These are phyloP conservation scores for Paracyclopina nana DNA, from an alignment of 1,140 invertebrate species.

Conservation along the genomic window DNA sequence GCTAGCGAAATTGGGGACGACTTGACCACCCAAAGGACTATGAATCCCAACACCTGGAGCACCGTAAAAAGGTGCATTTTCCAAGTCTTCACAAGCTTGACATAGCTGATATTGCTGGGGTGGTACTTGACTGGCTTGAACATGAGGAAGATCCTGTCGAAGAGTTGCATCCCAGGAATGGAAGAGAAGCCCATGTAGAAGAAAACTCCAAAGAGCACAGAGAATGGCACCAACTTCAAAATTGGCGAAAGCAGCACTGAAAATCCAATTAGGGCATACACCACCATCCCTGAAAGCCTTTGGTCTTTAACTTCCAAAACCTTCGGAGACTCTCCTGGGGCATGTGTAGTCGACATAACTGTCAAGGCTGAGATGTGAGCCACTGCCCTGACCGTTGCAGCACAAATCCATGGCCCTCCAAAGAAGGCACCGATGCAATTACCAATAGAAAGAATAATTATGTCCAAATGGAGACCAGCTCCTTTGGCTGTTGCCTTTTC, in stretches of 20 bases:
- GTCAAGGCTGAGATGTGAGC: slow-evolving; percentile 80
- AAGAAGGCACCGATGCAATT: slow-evolving; percentile 44
- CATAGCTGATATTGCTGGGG: slow-evolving; percentile 30
- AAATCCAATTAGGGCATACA: slow-evolving; percentile 48
- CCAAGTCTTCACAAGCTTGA: slow-evolving; percentile 50
- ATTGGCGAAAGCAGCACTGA: slow-evolving; percentile 60
- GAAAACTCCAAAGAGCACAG: slow-evolving; percentile 87
- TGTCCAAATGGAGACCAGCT: slow-evolving; percentile 85
- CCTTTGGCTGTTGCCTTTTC: slow-evolving; percentile 77
- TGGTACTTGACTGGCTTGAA: slow-evolving; percentile 88
- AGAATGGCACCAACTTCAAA: slow-evolving; percentile 63
- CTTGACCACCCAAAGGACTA: slow-evolving; percentile 62
- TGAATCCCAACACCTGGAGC: slow-evolving; percentile 56
- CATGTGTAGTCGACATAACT: slow-evolving; percentile 75
- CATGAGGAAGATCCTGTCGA: slow-evolving; percentile 59
- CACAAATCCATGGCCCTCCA: slow-evolving; percentile 83
- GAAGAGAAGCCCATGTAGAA: slow-evolving; percentile 90
- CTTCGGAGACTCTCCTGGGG: slow-evolving; percentile 81
- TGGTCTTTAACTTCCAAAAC: slow-evolving; percentile 38
- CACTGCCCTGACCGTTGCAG: slow-evolving; percentile 78
- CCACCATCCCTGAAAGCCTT: slow-evolving; percentile 49
- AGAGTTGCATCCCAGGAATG: slow-evolving; percentile 73
- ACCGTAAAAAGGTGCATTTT: slow-evolving; percentile 82
- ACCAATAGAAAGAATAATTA: slow-evolving; percentile 62
- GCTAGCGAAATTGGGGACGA: slow-evolving; percentile 63